Evolutionary conservation across 1,140 invertebrate species (phyloP).

Genomic region (Eueides isabella): DNA sequence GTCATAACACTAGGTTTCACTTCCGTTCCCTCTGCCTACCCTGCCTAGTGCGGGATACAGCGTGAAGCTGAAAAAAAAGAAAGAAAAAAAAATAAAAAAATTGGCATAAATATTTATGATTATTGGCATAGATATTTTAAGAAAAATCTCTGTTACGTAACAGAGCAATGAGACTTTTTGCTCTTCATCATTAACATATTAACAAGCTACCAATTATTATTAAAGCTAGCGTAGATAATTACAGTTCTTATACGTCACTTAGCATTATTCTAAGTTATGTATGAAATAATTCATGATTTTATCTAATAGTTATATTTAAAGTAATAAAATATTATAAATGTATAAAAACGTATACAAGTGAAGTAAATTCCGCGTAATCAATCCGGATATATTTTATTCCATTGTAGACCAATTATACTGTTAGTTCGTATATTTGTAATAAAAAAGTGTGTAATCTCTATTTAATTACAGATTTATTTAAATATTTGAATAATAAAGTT

Average conservation of each 20-base stretch:
- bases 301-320: neutral
- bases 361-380: constrained; percentile 11
- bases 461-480: neutral
- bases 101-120: no score
- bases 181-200: neutral
- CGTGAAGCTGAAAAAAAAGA: no score
- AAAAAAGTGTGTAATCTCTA: neutral
- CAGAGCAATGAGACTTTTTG: neutral
- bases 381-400: constrained; percentile 5
- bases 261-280: neutral
- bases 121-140: no score
- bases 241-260: constrained; percentile 5
- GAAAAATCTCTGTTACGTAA: neutral
- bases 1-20: no score
- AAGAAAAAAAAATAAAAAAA: no score
- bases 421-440: neutral
- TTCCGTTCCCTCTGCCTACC: no score
- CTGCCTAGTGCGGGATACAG: no score
- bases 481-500: neutral
- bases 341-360: constrained; percentile 4
- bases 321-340: neutral
- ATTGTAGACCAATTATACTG: neutral
- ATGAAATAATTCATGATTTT: neutral
- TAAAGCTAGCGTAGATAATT: constrained; percentile 7
- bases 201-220: neutral